Conservation (phyloP, 2,797 vertebrate genomes). For the Brachyalestes nurse region DNA sequence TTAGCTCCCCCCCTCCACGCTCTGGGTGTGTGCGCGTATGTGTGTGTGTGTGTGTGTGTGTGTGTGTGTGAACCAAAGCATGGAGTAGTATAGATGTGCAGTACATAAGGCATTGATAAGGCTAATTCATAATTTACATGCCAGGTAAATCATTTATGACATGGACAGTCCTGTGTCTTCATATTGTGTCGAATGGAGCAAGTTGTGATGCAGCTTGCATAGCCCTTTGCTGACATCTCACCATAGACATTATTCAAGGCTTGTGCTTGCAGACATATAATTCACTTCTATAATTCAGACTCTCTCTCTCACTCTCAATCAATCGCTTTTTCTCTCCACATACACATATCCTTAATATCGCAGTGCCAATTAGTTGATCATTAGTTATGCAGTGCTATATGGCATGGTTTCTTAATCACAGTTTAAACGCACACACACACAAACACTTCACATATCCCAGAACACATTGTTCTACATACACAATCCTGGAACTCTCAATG, state of each 20-base stretch:
- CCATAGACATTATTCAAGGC: constrained; percentile 8
- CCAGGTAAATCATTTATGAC: constrained; percentile 42
- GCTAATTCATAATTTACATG: constrained; percentile 11
- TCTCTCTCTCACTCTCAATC: background rate
- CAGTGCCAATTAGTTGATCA: constrained; percentile 33
- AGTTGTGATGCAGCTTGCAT: constrained; percentile 29
- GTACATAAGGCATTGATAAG: constrained; percentile 27
- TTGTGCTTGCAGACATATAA: constrained; percentile 25
- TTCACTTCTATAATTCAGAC: constrained; percentile 21
- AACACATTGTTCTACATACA: constrained; percentile 7
- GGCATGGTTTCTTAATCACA: constrained; percentile 13
- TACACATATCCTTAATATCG: constrained; percentile 10
- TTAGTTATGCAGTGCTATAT: constrained; percentile 28
- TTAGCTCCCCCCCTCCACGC: constrained; percentile 56
- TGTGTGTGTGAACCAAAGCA: background rate
- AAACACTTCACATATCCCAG: constrained; percentile 19
- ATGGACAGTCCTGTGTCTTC: background rate
- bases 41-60: background rate
- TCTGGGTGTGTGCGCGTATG: background rate
- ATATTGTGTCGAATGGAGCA: constrained; percentile 10
- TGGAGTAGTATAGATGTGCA: background rate
- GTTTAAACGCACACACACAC: constrained; percentile 17
- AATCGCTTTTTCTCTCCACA: background rate
- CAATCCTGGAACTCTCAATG: constrained; percentile 11
- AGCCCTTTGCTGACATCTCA: constrained; percentile 7